Base-by-base conservation (phyloP, 1,140 invertebrate species). In the Hetaerina americana region DNA sequence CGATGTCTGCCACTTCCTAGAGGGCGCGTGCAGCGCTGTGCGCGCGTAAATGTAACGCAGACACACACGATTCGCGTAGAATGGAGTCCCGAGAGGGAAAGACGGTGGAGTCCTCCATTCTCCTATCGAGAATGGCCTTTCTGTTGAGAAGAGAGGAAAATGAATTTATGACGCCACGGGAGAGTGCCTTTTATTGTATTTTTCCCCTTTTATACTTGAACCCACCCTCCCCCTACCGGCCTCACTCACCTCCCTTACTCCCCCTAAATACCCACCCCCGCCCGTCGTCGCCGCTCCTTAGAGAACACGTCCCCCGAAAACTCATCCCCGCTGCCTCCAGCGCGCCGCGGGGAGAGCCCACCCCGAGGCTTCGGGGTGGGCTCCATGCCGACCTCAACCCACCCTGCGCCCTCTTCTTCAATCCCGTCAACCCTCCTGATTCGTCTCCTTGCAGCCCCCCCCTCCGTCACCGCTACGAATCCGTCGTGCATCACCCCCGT, bases 161-260 rank as follows among this genome's bases (percentile, higher is more conserved):
- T 76, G 73, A 77, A 77, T 77, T 77, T 77, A 77, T 77, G 75
- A 76, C 72, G 72, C 66, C 66, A 77, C 75, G 76, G 74, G 66
- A 73, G 69, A 74, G 74, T 76, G 75, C 67, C 71, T 73, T 74
- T 75, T 69, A 28, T 69, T 69, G 68, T 28, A 28, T 27, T 69
- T 28, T 69, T 68, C 68, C 68, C 68, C 68, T n/a, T 28, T 69
- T 27, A 26, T 68, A 68, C 26, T 29, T 27, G 15, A 27, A 40
- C 25, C 57, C 69, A 22, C 24, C 22, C 57, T 26, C 40, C 66
- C n/a, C 6, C 69, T 29, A 5, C 69, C 26, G 12, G 10, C 67
- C 67, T 15, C 67, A 10, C 67, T 70, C 69, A 27, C 22, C 69
- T 70, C 26, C 28, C 69, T 70, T 24, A 12, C 25, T 26, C 67